A percentile compares a stretch with the other conserved stretches of the same genome.
These are phyloP conservation scores for Himalopsyche kuldschensis DNA, from an alignment of 2,888 invertebrate genomes.

Conservation along the genomic window DNA sequence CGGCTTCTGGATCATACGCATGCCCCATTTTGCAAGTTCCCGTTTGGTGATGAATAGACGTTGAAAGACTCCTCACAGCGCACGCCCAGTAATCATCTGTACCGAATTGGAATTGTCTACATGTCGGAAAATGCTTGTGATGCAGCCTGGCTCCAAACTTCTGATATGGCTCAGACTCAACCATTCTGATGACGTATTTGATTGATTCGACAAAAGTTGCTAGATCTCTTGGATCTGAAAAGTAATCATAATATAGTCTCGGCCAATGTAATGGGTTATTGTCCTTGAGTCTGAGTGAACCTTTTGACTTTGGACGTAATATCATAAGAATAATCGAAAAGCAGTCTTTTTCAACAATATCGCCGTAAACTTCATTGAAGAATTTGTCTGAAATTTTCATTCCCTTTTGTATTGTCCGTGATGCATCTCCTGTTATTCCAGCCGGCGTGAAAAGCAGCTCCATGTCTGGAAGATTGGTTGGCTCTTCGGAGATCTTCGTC, in stretches of 20 bases:
- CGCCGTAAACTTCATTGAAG: slow-evolving; percentile 60
- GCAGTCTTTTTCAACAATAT: slow-evolving; percentile 59
- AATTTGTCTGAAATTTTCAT: slow-evolving; percentile 61
- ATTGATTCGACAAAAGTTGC: slow-evolving; percentile 64
- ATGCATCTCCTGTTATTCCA: slow-evolving; percentile 63
- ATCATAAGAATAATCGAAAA: slow-evolving; percentile 70
- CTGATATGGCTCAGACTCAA: slow-evolving; percentile 62
- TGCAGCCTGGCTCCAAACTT: slow-evolving; percentile 58
- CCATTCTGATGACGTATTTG: slow-evolving; percentile 60
- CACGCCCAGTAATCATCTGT: slow-evolving; percentile 74
- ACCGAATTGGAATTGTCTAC: slow-evolving; percentile 55
- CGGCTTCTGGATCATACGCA: slow-evolving; percentile 60
- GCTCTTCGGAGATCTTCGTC: slow-evolving; percentile 58
- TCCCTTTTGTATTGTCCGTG: slow-evolving; percentile 54
- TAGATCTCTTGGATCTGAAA: slow-evolving; percentile 65
- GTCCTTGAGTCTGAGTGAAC: slow-evolving; percentile 68
- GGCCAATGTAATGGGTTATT: slow-evolving; percentile 69
- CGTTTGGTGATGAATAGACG: slow-evolving; percentile 67
- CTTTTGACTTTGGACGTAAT: slow-evolving; percentile 73
- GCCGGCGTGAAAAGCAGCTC: slow-evolving; percentile 67
- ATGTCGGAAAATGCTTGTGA: slow-evolving; percentile 58
- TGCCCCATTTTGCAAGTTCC: slow-evolving; percentile 76
- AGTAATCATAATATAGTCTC: slow-evolving; percentile 78
- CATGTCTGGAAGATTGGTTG: slow-evolving; percentile 65
- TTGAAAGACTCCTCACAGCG: slow-evolving; percentile 62